Percentiles rank a stretch among this genome's conserved stretches.
Conservation (phyloP, 2,888 invertebrate species). For the Archaeoteleia sp. region DNA sequence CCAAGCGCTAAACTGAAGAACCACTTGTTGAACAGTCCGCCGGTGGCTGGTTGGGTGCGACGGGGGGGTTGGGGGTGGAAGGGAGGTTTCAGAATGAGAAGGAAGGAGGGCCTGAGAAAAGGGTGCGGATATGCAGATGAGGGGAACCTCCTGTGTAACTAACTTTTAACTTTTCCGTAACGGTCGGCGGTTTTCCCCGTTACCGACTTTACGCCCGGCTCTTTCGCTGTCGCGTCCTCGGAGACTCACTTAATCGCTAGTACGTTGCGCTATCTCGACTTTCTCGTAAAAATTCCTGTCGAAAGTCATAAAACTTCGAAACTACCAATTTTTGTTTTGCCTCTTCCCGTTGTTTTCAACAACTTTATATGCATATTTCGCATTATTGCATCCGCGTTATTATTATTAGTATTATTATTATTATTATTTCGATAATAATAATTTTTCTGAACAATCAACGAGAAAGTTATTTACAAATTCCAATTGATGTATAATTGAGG, state of each 20-base stretch:
- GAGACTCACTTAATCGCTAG: conserved; percentile 33
- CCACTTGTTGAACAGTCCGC: conserved; percentile 72
- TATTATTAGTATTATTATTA: no score
- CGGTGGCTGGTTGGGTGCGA: conserved; percentile 53
- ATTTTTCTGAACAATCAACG: no score
- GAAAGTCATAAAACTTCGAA: conserved; percentile 24
- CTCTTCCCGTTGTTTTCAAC: conserved; percentile 8
- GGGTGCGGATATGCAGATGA: conserved; percentile 72
- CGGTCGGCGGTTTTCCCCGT: conserved; percentile 58
- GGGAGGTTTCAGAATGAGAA: conserved; percentile 32
- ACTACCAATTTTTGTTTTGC: conserved; percentile 13
- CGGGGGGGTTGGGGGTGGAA: conserved; percentile 51
- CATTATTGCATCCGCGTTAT: background rate
- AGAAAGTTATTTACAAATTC: no score
- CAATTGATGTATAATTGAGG: no score
- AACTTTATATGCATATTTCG: no score
- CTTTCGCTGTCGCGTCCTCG: conserved; percentile 26
- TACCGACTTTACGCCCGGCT: conserved; percentile 52
- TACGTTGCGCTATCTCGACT: conserved; percentile 19
- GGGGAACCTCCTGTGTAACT: conserved; percentile 70
- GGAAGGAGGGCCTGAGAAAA: conserved; percentile 50
- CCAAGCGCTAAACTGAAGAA: conserved; percentile 74
- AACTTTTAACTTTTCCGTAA: conserved; percentile 72
- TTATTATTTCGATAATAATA: no score
- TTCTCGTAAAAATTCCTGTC: conserved; percentile 22